Conservation (phyloP, 2,113 vertebrate genomes). For the Mandrillus leucophaeus region DNA sequence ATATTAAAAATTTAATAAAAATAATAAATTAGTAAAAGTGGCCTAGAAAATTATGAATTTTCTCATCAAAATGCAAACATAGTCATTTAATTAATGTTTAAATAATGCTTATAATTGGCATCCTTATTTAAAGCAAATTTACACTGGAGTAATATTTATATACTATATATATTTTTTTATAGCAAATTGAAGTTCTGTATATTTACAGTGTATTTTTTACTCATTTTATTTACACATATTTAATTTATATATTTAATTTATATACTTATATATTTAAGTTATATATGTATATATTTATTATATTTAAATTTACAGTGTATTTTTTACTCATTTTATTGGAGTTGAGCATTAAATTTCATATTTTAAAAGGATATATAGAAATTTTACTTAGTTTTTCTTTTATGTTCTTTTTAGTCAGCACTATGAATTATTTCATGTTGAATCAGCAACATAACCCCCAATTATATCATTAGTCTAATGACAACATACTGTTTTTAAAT, state of each 20-base stretch:
- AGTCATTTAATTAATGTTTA: background rate
- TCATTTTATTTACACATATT: background rate
- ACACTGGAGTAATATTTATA: background rate
- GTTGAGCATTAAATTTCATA: background rate
- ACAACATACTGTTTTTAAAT: constrained; percentile 18
- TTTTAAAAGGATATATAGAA: background rate
- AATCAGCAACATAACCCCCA: constrained; percentile 1
- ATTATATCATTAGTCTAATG: constrained; percentile 8
- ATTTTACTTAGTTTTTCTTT: constrained; percentile 31
- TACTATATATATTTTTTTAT: background rate
- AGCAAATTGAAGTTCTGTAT: background rate
- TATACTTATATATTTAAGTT: too few species aligned
- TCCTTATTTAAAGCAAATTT: constrained; percentile 27
- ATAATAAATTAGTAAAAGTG: background rate
- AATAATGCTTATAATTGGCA: background rate
- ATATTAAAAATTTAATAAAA: too few species aligned
- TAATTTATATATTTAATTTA: too few species aligned
- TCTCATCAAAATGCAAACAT: background rate
- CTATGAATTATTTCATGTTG: constrained; percentile 30
- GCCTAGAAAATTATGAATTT: background rate
- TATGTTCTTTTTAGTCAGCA: constrained; percentile 12
- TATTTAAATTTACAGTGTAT: background rate
- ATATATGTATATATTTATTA: too few species aligned
- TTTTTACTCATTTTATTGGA: constrained; percentile 42
- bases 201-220: background rate